These are phyloP conservation scores for Triops longicaudatus DNA, from an alignment of 1,140 invertebrate genomes.

Conservation along the genomic window DNA sequence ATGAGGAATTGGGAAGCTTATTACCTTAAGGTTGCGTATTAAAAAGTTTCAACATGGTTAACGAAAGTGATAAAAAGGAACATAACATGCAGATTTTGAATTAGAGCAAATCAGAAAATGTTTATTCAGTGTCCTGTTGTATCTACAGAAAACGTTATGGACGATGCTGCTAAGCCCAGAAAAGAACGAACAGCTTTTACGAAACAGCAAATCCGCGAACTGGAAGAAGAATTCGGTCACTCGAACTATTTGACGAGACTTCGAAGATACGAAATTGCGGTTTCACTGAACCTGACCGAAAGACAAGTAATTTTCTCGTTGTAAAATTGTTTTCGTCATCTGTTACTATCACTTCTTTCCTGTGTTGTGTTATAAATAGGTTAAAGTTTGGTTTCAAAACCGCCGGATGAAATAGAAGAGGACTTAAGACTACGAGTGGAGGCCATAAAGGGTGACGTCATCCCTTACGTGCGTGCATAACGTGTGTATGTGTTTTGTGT, in stretches of 20 bases:
- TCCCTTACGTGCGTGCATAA: no score
- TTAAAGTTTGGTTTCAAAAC: conserved; percentile 88
- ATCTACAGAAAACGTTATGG: background rate
- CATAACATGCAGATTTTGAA: no score
- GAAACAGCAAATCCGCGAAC: conserved; percentile 72
- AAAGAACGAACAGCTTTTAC: conserved; percentile 92
- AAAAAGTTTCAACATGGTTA: no score
- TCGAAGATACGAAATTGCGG: conserved; percentile 84
- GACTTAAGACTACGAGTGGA: conserved; percentile 47
- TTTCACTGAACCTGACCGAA: conserved; percentile 80
- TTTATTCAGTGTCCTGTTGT: background rate
- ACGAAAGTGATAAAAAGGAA: no score
- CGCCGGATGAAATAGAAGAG: conserved; percentile 82
- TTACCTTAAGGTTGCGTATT: no score
- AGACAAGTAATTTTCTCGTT: conserved; percentile 61
- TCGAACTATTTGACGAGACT: conserved; percentile 87
- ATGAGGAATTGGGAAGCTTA: no score
- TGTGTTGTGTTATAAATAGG: conserved; percentile 44
- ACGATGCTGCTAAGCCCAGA: conserved; percentile 42
- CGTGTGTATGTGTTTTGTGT: no score
- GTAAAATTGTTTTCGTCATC: background rate
- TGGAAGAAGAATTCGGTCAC: conserved; percentile 77
- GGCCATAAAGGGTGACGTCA: no score
- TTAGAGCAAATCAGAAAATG: no score
- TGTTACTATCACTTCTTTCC: conserved; percentile 26